Conservation (phyloP, 2,113 vertebrate species). For the Equus quagga region DNA sequence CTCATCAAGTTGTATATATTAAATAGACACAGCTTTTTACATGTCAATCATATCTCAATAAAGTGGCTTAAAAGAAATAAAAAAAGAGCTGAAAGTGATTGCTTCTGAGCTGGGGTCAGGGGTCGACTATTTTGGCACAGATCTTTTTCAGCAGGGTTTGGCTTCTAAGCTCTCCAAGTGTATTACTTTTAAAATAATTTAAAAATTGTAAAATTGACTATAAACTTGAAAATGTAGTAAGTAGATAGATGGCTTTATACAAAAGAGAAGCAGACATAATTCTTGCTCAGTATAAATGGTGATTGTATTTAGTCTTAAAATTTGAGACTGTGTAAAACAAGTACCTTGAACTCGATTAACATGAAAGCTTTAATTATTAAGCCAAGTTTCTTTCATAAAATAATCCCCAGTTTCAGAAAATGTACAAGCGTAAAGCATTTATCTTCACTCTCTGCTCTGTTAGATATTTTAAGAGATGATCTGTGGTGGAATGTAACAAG, state of each 20-base stretch:
- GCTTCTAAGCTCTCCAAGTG: not conserved
- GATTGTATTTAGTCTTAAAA: slow-evolving; percentile 11
- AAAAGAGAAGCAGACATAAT: not conserved
- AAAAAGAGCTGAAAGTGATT: not conserved
- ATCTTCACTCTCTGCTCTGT: not conserved
- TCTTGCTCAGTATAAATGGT: not conserved
- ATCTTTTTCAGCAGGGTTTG: not conserved
- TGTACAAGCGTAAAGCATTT: not conserved
- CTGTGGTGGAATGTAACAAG: not conserved
- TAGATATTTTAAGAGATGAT: not conserved
- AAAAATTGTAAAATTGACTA: not conserved
- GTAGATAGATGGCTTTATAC: not conserved
- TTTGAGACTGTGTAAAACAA: not conserved
- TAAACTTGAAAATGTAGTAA: not conserved
- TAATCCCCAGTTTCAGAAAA: not conserved
- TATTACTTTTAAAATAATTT: not conserved
- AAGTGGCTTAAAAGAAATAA: not conserved
- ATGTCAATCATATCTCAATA: not conserved
- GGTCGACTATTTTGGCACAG: not conserved
- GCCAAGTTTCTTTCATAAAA: not conserved
- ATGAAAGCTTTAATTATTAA: not conserved
- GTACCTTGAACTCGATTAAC: not conserved
- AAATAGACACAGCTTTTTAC: not conserved
- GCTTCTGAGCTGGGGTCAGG: not conserved
- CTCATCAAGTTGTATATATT: not conserved